Evolutionary conservation across 2,113 vertebrate genomes (phyloP), one percentile per base, ranked within the genome.

Genomic region (Diadophis punctatus): DNA sequence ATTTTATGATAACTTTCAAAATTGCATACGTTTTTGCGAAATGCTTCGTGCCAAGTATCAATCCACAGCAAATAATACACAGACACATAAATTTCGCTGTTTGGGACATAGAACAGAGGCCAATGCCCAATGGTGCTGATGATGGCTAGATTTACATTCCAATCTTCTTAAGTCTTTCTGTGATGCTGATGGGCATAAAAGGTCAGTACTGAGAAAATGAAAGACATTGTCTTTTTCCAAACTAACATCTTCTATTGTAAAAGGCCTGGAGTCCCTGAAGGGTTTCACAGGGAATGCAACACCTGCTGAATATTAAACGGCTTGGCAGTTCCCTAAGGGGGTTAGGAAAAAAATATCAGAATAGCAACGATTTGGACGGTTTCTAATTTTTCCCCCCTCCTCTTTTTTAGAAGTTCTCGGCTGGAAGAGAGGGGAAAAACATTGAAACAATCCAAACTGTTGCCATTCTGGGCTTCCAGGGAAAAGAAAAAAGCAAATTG

Each of bases 261-360:
- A 88, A 20, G 87, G 23, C 68, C 88, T 25, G 55, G 68, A 43
- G 6, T 27, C 89, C 87, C 55, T 92, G 90, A 51, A 95, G 94
- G 51, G 86, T 93, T 96, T 46, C 2, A 18, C 85, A 46, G 12
- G 93, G 89, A 90, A 89, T 0, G 5, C 27, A 93, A 56, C 46
- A 68, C 52, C n/a, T 88, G 88, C 25, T 52, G 74, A 94, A 94
- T 92, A 85, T 46, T 88, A 94, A 90, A 46, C 92, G 87, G 27
- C 11, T 27, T 91, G 63, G 46, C 93, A 90, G 14, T 95, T 94
- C 88, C 53, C 39, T 7, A 88, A 92, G 53, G 16, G 11, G 23
- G 52, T 22, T 4, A 22, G 22, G 4, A 0, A 53, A 92, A 39
- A 53, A 1, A 53, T 91, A 56, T 3, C n/a, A 39, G 11, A 93